phyloP scores from a whole-genome alignment of 2,797 vertebrate genomes.

The Mormyrops boulengeri region DNA sequence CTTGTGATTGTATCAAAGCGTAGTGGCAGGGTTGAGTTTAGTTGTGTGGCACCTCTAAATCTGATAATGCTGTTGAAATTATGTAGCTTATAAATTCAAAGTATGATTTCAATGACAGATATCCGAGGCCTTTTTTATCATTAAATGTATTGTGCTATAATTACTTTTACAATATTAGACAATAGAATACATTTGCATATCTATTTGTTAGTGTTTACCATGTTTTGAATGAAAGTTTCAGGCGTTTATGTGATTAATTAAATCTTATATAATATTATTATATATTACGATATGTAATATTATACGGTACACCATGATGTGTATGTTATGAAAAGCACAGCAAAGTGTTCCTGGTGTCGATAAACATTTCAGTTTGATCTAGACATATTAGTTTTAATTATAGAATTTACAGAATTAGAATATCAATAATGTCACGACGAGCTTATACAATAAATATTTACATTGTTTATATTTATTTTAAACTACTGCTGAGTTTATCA shows the following conservation, averaged over 20 bases:
- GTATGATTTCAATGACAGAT: background rate
- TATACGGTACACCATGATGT: background rate
- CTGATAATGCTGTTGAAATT: background rate
- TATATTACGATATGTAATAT: background rate
- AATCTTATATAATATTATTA: background rate
- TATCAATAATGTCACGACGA: background rate
- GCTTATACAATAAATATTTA: background rate
- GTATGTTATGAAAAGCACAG: background rate
- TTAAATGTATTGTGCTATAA: background rate
- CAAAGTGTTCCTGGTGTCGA: background rate
- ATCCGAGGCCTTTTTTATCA: background rate
- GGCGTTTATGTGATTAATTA: background rate
- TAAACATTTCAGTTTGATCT: background rate
- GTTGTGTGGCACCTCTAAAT: background rate
- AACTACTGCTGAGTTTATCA: background rate
- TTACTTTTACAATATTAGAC: background rate
- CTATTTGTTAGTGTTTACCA: background rate
- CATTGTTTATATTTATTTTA: background rate
- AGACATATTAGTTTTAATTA: background rate
- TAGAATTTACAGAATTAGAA: background rate
- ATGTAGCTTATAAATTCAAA: background rate
- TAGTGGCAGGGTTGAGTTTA: background rate
- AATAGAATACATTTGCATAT: background rate
- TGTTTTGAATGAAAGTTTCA: background rate
- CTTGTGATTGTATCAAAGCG: conserved; percentile 8